Conservation (phyloP, 2,797 vertebrate genomes). For the Pogoniulus pusillus region DNA sequence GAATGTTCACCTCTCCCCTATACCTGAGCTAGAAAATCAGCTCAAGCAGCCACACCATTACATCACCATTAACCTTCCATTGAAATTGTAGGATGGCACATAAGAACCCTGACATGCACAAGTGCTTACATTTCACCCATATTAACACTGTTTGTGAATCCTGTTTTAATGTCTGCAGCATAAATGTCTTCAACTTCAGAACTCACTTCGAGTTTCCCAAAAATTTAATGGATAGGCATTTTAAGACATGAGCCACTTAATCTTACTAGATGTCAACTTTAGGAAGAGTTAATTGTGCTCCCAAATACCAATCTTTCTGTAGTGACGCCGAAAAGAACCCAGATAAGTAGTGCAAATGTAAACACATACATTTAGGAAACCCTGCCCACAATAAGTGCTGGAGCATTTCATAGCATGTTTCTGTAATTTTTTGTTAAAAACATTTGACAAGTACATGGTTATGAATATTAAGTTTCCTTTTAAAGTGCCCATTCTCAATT, state of each 20-base stretch:
- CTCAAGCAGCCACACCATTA: no score
- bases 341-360: not conserved
- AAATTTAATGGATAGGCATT: not conserved
- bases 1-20: no score
- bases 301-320: not conserved
- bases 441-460: not conserved
- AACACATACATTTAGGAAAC: not conserved
- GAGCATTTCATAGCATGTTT: not conserved
- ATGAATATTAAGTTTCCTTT: conserved; percentile 19
- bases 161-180: not conserved
- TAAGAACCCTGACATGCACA: fast-evolving
- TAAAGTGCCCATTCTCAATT: not conserved
- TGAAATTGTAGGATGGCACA: not conserved
- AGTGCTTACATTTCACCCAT: not conserved
- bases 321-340: not conserved
- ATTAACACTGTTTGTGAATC: fast-evolving
- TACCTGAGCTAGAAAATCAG: no score
- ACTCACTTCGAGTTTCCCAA: not conserved
- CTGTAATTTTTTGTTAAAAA: conserved; percentile 20
- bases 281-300: not conserved
- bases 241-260: not conserved
- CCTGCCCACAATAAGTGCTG: not conserved
- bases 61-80: not conserved
- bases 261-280: not conserved
- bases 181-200: not conserved